Base-by-base conservation (phyloP, 2,888 invertebrate species). In the Tenthredo amoena region DNA sequence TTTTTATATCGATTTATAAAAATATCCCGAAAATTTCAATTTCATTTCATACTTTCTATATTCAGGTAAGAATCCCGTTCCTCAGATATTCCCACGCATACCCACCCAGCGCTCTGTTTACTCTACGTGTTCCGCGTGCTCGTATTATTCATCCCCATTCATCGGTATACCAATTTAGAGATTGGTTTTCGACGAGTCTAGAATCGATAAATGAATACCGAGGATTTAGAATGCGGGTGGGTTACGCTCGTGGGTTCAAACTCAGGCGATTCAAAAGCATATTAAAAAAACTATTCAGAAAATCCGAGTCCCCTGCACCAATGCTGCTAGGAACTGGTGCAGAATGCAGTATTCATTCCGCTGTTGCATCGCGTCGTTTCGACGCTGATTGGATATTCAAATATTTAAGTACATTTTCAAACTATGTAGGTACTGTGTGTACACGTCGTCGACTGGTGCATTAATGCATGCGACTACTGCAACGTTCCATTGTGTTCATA, bases 121-220 rank as follows among this genome's bases (percentile, higher is more conserved):
- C 6, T 18, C 34, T 74, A 74, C 43, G 40, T 43, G 43, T 7
- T 74, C 43, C 2, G 74, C 10, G 18, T 43, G 31, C n/a, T 74
- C n/a, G 43, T 43, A 50, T 62, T 81, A 81, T 62, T 40, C 21
- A 62, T 31, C 77, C 34, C 77, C 34, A 37, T 62, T 81, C 37
- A 62, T 40, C 12, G 37, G 37, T 37, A 37, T 10, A 62, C 21
- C 81, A 81, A 81, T 81, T 81, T 62, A 81, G 58, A 81, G 81
- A 81, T 81, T 81, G 81, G 62, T 81, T 81, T 40, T 40, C 81
- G 21, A 40, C 81, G 81, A 81, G 62, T 81, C 7, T 76, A 77
- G 31, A 77, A 77, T 77, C 77, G 77, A 77, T 77, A 18, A 77
- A 50, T 50, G 55, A 77, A 47, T 50, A 50, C 31, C 15, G 31